Base-by-base conservation (phyloP, 1,140 invertebrate species). In the Camponotus floridanus region DNA sequence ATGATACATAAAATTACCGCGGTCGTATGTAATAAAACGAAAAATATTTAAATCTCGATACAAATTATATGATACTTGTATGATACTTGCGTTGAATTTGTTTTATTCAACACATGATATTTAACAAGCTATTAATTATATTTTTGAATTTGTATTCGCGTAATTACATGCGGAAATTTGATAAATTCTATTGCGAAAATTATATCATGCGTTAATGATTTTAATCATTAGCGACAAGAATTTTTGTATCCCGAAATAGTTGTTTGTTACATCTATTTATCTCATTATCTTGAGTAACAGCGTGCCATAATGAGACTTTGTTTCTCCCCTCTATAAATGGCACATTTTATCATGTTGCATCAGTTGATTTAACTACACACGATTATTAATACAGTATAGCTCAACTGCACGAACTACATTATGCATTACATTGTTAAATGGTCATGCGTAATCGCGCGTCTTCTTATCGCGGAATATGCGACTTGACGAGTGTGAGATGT, bases 1-100 rank as follows among this genome's bases (percentile, higher is more conserved):
- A 70, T 80, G 65, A 70, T 21, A 57, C 39, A 57, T 80, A 39
- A 76, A 84, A 76, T 64, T 80, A 36, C 74, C n/a, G 33, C 57
- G 31, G 13, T 78, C 70, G 61, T 51, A 48, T 26, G 26, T 26
- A 26, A 67, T 71, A 68, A 68, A 70, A 31, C 18, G 31, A n/a
- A 39, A 68, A 13, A 26, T 57, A 33, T 80, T 62, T 61, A 48
- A 31, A 68, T 62, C 57, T 48, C 62, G 61, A 64, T 31, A 45
- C 21, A 61, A 87, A 57, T 76, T 76, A 1, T 26, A 26, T 26
- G 26, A 26, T 26, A 26, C 26, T 26, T 26, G 61, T 55, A 45
- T 70, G 65, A 42, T 68, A 59, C 33, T 70, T 70, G 64, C 76
- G 5, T 68, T 55, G 64, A 70, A 80, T 80, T 45, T 51, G 31